Conservation (phyloP, 2,113 vertebrate genomes). For the Oncorhynchus kisutch region DNA sequence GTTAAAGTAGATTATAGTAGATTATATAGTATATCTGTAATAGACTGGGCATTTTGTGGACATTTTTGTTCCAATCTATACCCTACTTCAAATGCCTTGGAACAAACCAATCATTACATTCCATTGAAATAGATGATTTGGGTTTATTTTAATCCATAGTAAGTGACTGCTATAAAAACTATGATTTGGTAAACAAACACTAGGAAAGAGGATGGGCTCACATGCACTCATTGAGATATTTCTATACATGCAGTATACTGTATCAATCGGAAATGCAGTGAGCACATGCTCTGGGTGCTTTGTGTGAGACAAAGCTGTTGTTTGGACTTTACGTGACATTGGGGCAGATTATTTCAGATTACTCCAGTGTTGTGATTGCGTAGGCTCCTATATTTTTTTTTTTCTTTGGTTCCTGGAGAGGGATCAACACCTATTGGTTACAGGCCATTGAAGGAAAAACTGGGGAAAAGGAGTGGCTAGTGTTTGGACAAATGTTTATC, state of each 20-base stretch:
- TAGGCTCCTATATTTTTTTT: slow-evolving; percentile 31
- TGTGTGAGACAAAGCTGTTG: slow-evolving; percentile 21
- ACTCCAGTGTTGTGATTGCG: slow-evolving; percentile 37
- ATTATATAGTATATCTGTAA: neutral
- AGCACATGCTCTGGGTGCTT: slow-evolving; percentile 27
- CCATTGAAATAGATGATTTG: neutral
- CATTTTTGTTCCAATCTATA: neutral
- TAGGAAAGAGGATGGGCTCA: no score
- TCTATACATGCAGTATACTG: neutral
- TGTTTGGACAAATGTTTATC: no score
- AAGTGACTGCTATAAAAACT: no score
- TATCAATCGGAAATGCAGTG: neutral
- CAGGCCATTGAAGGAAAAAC: no score
- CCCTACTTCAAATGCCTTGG: no score
- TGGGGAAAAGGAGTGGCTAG: no score
- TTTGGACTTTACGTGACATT: slow-evolving; percentile 39
- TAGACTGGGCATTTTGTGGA: neutral
- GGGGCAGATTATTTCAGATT: slow-evolving; percentile 39
- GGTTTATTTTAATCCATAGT: neutral
- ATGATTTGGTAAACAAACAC: no score
- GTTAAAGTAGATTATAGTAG: neutral
- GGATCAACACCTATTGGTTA: slow-evolving; percentile 25
- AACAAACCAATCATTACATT: no score
- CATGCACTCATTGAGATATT: no score
- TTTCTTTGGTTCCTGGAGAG: slow-evolving; percentile 19